Percentiles rank a stretch among this genome's conserved stretches.
These are phyloP conservation scores for Poliocrania exsul DNA, from an alignment of 2,797 vertebrate genomes.

Conservation along the genomic window DNA sequence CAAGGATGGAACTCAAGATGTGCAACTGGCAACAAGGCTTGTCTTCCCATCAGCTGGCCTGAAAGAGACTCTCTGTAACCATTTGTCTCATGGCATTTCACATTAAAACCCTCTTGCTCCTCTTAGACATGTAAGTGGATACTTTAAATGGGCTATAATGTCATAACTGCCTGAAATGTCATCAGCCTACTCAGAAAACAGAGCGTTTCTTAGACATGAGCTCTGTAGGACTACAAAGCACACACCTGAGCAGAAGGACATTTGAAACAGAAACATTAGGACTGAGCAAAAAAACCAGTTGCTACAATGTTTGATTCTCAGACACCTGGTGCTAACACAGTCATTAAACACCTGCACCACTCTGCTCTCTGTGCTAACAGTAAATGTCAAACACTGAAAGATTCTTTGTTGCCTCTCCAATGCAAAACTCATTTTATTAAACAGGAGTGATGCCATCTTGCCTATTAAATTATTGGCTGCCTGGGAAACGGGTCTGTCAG, in stretches of 20 bases:
- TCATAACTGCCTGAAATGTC: background rate
- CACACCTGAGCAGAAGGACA: background rate
- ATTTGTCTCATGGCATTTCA: background rate
- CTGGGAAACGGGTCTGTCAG: background rate
- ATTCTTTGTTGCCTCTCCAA: background rate
- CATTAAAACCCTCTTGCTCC: background rate
- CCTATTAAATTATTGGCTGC: background rate
- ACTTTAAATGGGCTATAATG: background rate
- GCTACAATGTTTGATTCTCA: background rate
- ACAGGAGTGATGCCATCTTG: background rate
- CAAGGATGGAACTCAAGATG: background rate
- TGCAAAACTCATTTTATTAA: slow-evolving; percentile 2
- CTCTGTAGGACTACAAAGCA: background rate
- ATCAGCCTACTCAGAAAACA: background rate
- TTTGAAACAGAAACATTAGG: background rate
- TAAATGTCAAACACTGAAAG: background rate
- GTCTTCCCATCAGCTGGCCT: background rate
- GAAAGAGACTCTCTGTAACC: background rate
- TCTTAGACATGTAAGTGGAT: background rate
- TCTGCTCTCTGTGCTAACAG: background rate
- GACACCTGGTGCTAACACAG: background rate
- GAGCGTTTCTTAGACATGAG: background rate
- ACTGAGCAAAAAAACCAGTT: background rate
- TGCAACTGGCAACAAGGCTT: background rate
- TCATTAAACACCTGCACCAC: background rate